Evolutionary conservation across 2,888 invertebrate genomes (phyloP), one percentile per base, ranked within the genome.

Genomic region (Spisula subtruncata): DNA sequence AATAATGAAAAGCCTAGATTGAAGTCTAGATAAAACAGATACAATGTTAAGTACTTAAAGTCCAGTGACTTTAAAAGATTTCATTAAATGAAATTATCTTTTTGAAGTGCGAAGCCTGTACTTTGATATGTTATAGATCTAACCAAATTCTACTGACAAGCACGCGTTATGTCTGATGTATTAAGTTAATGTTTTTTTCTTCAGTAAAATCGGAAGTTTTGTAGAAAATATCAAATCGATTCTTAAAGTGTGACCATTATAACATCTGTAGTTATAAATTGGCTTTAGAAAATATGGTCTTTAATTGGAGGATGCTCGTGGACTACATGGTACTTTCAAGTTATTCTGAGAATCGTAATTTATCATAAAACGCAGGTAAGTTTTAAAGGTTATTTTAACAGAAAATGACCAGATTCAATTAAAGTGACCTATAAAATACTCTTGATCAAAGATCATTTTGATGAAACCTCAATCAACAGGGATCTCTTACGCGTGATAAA

Each of bases 71-170:
- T 87, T 79, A 83, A 87, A 79, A 71, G 87, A 83, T 83, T 87
- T 87, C 71, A 83, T 83, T 83, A 83, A 87, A 87, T 83, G 32
- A 54, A 87, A 87, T 79, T 79, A 83, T 83, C 83, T 83, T 87
- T 87, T 87, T 87, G 87, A 87, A 87, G 87, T 87, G 83, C 25
- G 83, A 83, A 83, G 51, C 79, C 56, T n/a, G 14, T n/a, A 54
- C 87, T 87, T 83, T 87, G 83, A 83, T 82, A 87, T 35, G 71
- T 6, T 66, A 25, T 6, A 83, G 83, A 83, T 83, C 25, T 66
- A 71, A 83, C n/a, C 81, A 16, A 51, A 35, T 75, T 75, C 75
- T 75, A 12, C 75, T 75, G 75, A 75, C 75, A 75, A 75, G 75
- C 75, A 75, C 75, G 75, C 75, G 32, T 75, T 35, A 8, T 75